These are phyloP conservation scores for Morone chrysops DNA, from an alignment of 2,113 vertebrate species.

Conservation along the genomic window DNA sequence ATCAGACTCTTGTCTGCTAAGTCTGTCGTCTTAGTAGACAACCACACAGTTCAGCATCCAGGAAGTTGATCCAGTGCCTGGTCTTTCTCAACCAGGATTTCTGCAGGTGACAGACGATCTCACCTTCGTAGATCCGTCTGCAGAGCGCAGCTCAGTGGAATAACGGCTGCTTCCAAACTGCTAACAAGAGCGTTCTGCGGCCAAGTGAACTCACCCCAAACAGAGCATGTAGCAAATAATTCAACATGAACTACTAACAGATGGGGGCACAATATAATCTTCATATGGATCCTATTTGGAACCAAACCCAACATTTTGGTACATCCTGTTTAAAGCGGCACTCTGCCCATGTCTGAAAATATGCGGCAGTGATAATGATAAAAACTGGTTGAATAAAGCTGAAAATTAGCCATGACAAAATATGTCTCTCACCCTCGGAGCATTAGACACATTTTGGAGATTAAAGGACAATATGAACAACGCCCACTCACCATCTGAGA, in stretches of 20 bases:
- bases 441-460: conserved; percentile 26
- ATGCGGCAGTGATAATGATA: conserved; percentile 56
- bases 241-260: conserved; percentile 79
- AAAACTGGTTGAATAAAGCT: conserved; percentile 38
- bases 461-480: conserved; percentile 15
- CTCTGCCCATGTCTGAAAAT: conserved; percentile 61
- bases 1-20: conserved; percentile 58
- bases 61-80: conserved; percentile 71
- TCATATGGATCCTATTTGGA: conserved; percentile 84
- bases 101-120: conserved; percentile 70
- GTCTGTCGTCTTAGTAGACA: conserved; percentile 55
- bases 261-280: conserved; percentile 79
- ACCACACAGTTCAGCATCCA: conserved; percentile 66
- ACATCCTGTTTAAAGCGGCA: conserved; percentile 75
- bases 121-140: conserved; percentile 40
- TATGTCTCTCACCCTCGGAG: background rate
- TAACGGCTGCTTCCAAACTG: conserved; percentile 62
- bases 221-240: conserved; percentile 79
- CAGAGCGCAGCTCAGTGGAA: conserved; percentile 49
- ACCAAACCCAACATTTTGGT: conserved; percentile 64
- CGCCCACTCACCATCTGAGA: background rate
- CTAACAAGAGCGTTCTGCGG: conserved; percentile 71
- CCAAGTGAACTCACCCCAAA: conserved; percentile 74
- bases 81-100: conserved; percentile 66
- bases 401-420: conserved; percentile 58